Base-by-base conservation (phyloP, 30 jellyfish, hydroid and myxozoan genomes). In the Mastigias papua region DNA sequence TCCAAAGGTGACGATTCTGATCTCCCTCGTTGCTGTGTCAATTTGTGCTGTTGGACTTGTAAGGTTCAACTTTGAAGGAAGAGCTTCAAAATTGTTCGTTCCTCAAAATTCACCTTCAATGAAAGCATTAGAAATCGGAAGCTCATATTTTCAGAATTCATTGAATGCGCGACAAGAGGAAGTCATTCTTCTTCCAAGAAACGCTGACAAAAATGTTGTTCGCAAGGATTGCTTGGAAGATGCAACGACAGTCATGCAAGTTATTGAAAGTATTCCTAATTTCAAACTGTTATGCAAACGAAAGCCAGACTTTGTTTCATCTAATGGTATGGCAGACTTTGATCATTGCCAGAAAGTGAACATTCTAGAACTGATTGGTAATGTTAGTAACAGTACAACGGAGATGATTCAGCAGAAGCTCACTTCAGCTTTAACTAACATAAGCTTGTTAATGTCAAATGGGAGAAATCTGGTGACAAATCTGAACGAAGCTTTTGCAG, bases 81-180 rank as follows among this genome's bases (percentile, higher is more conserved):
- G 82, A 22, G 25, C 87, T 11, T 50, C 20, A 10, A 51, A 73
- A 65, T 66, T 84, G 2, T 73, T 70, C 48, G 88, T 84, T 34
- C 93, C 93, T 42, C 74, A 84, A 84, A 84, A 84, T 73, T 66
- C 86, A 30, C 88, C 0, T 25, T 58, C 93, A 9, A 71, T 37
- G 17, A 19, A 70, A 21, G 88, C 93, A 30, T 49, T 84, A 15
- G 76, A 73, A 51, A 35, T 1, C 6, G 93, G 81, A 46, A 84
- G 60, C 25, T 88, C 89, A 21, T 84, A 7, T 69, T 84, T 84
- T 57, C 29, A 57, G 15, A 84, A 54, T 23, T 21, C 48, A 28
- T 32, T 84, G 42, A 84, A 84, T 46, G n/a, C 82, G 13, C 34
- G 93, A 33, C 49, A 34, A 29, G 93, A 70, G 34, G 93, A 84